These are phyloP conservation scores for Drosophila aldrichi DNA, from an alignment of 2,888 invertebrate genomes.

Conservation along the genomic window DNA sequence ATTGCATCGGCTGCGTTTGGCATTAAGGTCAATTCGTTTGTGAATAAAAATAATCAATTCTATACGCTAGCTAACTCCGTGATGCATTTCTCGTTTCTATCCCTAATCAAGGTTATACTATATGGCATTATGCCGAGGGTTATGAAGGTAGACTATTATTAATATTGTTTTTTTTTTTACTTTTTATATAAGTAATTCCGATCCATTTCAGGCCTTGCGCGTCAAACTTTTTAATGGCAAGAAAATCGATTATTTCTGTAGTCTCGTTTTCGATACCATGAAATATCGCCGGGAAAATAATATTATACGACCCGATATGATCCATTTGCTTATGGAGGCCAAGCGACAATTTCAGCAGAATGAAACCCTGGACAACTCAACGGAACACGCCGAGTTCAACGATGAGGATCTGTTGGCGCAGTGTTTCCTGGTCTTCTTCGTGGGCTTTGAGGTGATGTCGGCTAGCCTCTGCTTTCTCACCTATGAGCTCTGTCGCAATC, in stretches of 20 bases:
- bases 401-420: conserved; percentile 87
- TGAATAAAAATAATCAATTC: conserved; percentile 86
- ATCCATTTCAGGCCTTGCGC: conserved; percentile 46
- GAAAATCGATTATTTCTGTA: conserved; percentile 83
- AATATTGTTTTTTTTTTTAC: not conserved
- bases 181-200: not conserved
- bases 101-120: conserved; percentile 68
- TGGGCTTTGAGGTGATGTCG: conserved; percentile 86
- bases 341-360: conserved; percentile 55
- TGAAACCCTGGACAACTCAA: not conserved
- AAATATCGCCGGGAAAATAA: conserved; percentile 84
- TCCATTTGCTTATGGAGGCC: conserved; percentile 86
- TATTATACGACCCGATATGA: conserved; percentile 87
- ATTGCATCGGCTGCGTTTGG: conserved; percentile 86
- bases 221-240: conserved; percentile 81
- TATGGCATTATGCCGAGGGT: conserved; percentile 58
- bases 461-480: conserved; percentile 85
- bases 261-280: conserved; percentile 85
- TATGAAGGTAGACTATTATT: conserved; percentile 62
- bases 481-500: conserved; percentile 87
- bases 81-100: conserved; percentile 79
- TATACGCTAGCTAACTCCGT: conserved; percentile 86
- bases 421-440: conserved; percentile 86
- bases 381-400: conserved; percentile 42
- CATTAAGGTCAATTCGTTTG: conserved; percentile 86